phyloP scores from a whole-genome alignment of 2,113 vertebrate genomes.

The Calcarius ornatus region DNA sequence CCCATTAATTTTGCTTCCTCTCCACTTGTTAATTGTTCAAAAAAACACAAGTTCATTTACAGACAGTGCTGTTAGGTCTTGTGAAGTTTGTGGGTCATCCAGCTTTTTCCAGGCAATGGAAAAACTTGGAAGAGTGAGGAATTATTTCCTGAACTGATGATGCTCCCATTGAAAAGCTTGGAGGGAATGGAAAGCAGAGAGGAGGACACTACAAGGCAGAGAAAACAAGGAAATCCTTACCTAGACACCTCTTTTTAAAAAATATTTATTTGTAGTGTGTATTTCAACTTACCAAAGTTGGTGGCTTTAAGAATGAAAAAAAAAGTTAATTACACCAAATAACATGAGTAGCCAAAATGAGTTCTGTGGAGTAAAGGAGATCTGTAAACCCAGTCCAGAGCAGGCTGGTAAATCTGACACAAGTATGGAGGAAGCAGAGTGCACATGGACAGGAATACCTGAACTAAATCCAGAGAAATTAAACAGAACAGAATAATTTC shows the following conservation, averaged over 20 bases:
- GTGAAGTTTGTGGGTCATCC: neutral
- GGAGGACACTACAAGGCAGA: neutral
- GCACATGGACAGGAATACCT: accelerated
- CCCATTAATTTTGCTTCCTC: neutral
- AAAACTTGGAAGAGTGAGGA: neutral
- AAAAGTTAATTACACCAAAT: neutral
- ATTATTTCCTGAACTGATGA: neutral
- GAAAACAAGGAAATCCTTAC: neutral
- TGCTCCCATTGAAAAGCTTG: neutral
- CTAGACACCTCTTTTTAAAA: neutral
- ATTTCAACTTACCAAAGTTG: neutral
- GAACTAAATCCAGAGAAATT: neutral
- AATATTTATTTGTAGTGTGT: neutral
- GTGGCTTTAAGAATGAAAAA: neutral
- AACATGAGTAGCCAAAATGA: neutral
- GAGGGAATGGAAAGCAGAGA: neutral
- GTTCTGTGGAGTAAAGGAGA: neutral
- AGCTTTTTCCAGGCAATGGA: neutral
- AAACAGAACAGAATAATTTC: neutral
- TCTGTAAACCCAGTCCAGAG: neutral
- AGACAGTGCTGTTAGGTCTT: neutral
- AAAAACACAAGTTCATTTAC: neutral
- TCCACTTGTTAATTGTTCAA: neutral
- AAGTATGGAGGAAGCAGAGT: neutral
- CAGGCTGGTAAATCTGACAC: neutral